Base-by-base conservation (phyloP, 2,888 invertebrate species). In the Gibbula magus region DNA sequence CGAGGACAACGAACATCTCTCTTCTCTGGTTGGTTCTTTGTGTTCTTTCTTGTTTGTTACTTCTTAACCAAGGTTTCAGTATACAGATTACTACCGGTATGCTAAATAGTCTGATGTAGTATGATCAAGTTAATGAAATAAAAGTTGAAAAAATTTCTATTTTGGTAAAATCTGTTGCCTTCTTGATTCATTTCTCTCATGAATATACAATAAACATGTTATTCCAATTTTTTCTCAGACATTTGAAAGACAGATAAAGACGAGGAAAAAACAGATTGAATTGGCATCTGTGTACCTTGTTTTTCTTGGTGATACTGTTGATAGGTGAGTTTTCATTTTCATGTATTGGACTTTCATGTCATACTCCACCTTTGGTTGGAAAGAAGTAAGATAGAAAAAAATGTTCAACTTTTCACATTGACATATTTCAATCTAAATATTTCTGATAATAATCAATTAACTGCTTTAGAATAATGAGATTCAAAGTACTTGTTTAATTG, bases 201-300 rank as follows among this genome's bases (percentile, higher is more conserved):
- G 2, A 29, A 39, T 51, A 20, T 39, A 39, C 29, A n/a, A 18
- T 70, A 7, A 3, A 70, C 29, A n/a, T n/a, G 22, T 52, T 18
- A 22, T 52, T 51, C n/a, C 51, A 16, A 13, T 35, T 53, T 22
- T 7, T 18, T 25, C 32, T 0, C 54, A 76, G 75, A 54, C 54
- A n/a, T 25, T 54, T 32, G 75, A 53, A 20, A 54, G 53, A 53
- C 54, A 76, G 56, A 53, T 51, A 29, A 76, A 51, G 29, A 56
- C 54, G 51, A 76, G 75, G 20, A 76, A 76, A 35, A 29, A 54
- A 51, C 91, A 90, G 79, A 86, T 91, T 35, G 88, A 89, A 20
- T 87, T 87, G 81, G 85, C 88, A 13, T 86, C 88, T 25, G 85
- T 91, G 22, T 91, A 90, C 80, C 77, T 91, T 5, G 91, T 89